Evolutionary conservation across 2,797 vertebrate genomes (phyloP).

Genomic region (Acanthopagrus latus): DNA sequence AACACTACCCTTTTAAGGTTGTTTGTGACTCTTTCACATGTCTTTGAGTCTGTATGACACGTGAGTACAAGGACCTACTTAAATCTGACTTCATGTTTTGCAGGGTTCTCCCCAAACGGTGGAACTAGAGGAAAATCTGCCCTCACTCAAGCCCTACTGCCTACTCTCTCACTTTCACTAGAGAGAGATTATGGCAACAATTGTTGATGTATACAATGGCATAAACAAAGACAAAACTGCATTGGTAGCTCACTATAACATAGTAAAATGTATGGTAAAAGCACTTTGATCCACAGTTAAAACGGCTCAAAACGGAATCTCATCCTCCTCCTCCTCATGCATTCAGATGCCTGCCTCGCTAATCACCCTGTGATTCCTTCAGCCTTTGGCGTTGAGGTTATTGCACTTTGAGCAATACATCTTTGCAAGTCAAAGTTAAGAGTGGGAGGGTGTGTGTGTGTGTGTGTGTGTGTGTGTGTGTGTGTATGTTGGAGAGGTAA

Average conservation of each 20-base stretch:
- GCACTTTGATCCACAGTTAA: conserved; percentile 6
- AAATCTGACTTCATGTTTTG: too few species aligned
- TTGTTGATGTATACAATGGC: too few species aligned
- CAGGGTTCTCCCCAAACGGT: too few species aligned
- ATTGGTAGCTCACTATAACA: neutral
- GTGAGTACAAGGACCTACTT: too few species aligned
- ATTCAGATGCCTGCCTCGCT: conserved; percentile 60
- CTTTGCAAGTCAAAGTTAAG: conserved; percentile 63
- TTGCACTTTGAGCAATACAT: conserved; percentile 69
- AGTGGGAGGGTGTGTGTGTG: neutral
- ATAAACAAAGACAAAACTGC: too few species aligned
- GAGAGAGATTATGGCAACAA: too few species aligned
- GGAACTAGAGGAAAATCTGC: too few species aligned
- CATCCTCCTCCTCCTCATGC: conserved; percentile 15
- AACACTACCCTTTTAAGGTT: too few species aligned
- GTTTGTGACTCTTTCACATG: too few species aligned
- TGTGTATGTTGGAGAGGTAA: neutral
- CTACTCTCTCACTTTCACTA: too few species aligned
- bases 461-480: neutral
- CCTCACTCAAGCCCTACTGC: too few species aligned
- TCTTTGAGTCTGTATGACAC: too few species aligned
- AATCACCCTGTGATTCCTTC: conserved; percentile 68
- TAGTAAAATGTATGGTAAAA: neutral
- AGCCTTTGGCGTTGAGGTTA: conserved; percentile 58
- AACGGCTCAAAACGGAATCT: conserved; percentile 28